These are phyloP conservation scores for Hystrix brachyura DNA, from an alignment of 2,113 vertebrate species.

Conservation along the genomic window DNA sequence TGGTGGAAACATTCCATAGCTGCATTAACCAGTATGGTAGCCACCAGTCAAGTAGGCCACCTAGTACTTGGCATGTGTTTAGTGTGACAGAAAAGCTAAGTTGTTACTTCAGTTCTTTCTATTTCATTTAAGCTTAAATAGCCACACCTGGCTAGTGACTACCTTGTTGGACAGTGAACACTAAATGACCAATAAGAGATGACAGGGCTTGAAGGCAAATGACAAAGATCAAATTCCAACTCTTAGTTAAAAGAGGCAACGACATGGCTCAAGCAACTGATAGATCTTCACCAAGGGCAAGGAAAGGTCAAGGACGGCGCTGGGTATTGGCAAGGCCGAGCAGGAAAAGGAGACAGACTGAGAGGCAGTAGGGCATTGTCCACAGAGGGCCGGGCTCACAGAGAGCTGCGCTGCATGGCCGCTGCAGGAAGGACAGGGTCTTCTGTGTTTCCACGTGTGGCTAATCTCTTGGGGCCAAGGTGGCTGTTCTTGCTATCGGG, in stretches of 20 bases:
- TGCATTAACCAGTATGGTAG: not conserved
- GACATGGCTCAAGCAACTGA: not conserved
- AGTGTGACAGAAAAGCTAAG: not conserved
- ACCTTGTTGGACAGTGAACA: not conserved
- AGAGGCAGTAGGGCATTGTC: not conserved
- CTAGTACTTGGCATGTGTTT: not conserved
- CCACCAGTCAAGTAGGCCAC: not conserved
- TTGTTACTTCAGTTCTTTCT: not conserved
- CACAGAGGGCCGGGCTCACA: not conserved
- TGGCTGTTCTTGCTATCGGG: conserved; percentile 52
- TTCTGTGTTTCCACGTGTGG: conserved; percentile 51
- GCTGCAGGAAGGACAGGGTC: conserved; percentile 54
- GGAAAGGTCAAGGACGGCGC: not conserved
- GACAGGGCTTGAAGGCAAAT: not conserved
- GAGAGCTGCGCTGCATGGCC: not conserved
- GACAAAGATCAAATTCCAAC: not conserved
- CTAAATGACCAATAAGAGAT: conserved; percentile 9
- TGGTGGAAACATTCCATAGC: not conserved
- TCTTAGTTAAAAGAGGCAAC: not conserved
- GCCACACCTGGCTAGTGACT: not conserved
- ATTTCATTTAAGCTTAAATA: conserved; percentile 6
- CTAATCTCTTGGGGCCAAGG: conserved; percentile 69
- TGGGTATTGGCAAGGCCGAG: not conserved
- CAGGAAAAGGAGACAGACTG: not conserved
- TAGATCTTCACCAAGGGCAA: not conserved